Conservation (phyloP, 2,888 invertebrate species). For the Drosophila greeni region DNA sequence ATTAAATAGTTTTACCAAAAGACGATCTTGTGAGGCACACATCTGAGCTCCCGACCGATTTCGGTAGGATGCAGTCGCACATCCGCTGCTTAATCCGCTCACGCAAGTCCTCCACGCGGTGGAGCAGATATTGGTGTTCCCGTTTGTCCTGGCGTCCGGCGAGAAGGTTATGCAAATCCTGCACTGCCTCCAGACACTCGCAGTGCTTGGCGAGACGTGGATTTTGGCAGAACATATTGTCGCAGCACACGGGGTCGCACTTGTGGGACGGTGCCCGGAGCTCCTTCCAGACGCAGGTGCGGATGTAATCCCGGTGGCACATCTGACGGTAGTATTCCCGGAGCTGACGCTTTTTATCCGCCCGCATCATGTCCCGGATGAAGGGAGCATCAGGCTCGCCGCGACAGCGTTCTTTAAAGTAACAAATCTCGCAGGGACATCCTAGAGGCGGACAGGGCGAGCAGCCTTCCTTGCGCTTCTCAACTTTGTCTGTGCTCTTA, state of each 20-base stretch:
- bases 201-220: constrained; percentile 40
- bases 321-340: constrained; percentile 16
- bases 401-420: constrained; percentile 10
- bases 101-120: constrained; percentile 6
- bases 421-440: constrained; percentile 36
- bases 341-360: constrained; percentile 24
- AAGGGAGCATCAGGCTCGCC: constrained; percentile 28
- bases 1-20: too few relatives aligned
- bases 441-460: constrained; percentile 4
- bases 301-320: constrained; percentile 20
- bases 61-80: constrained; percentile 15
- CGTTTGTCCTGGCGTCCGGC: neutral
- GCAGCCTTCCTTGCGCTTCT: neutral
- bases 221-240: constrained; percentile 37
- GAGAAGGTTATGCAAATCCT: constrained; percentile 35
- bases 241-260: constrained; percentile 40
- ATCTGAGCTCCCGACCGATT: neutral
- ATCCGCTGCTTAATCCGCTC: constrained; percentile 12
- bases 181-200: constrained; percentile 44
- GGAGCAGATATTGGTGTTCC: neutral
- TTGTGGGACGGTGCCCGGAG: constrained; percentile 28
- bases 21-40: too few relatives aligned
- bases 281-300: neutral
- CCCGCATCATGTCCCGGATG: constrained; percentile 31
- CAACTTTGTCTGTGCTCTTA: neutral